Conservation (phyloP, 37 sponge, comb jelly and placozoan species). For the Amphimedon queenslandica region DNA sequence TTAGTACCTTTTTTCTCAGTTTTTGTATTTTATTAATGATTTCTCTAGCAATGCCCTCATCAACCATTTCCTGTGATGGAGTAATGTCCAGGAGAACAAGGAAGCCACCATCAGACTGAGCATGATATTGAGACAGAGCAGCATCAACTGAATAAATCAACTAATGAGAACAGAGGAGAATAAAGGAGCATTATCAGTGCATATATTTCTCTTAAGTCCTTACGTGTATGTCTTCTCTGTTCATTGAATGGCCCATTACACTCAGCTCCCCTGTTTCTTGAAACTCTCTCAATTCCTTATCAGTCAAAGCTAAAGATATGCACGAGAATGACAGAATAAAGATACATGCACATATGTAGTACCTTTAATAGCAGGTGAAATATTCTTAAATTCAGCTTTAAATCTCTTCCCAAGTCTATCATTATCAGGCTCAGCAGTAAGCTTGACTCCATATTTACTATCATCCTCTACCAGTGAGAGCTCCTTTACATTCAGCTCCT, state of each 20-base stretch:
- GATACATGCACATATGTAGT: background rate
- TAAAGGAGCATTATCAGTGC: background rate
- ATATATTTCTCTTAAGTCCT: background rate
- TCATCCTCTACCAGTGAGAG: slow-evolving; percentile 74
- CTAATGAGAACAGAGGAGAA: slow-evolving; percentile 15
- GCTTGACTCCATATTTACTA: slow-evolving; percentile 72
- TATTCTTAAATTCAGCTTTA: slow-evolving; percentile 83
- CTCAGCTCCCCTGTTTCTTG: slow-evolving; percentile 57
- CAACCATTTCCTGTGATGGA: slow-evolving; percentile 80
- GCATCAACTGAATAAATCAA: slow-evolving; percentile 60
- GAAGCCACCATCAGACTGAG: slow-evolving; percentile 65
- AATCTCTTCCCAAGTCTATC: slow-evolving; percentile 88
- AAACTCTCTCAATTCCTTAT: slow-evolving; percentile 61
- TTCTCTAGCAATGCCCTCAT: slow-evolving; percentile 92
- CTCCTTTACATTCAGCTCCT: slow-evolving; percentile 88
- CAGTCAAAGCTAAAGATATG: slow-evolving; percentile 46
- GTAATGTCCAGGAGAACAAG: slow-evolving; percentile 87
- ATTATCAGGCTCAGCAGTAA: slow-evolving; percentile 79
- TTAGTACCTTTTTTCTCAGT: slow-evolving; percentile 83
- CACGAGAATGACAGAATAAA: background rate
- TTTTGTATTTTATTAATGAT: slow-evolving; percentile 95
- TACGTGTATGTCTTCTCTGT: slow-evolving; percentile 60
- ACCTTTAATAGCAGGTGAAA: slow-evolving; percentile 5
- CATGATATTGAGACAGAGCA: slow-evolving; percentile 34
- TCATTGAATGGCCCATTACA: slow-evolving; percentile 62